Evolutionary conservation across 1,140 invertebrate genomes (phyloP).

Genomic region (Micrasema longulum): DNA sequence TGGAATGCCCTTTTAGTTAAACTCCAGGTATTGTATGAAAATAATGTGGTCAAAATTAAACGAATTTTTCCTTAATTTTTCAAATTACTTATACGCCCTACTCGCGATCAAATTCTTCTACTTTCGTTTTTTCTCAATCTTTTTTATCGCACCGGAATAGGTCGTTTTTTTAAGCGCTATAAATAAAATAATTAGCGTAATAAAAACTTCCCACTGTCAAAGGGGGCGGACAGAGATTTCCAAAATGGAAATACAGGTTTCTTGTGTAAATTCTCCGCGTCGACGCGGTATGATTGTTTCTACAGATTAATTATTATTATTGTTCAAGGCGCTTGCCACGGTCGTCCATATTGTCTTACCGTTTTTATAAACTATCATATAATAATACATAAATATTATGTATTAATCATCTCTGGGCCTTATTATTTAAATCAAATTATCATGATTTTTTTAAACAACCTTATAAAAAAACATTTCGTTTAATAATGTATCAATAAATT

Average conservation of each 20-base stretch:
- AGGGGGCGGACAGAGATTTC: background rate
- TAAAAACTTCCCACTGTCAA: background rate
- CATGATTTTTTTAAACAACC: too few species aligned
- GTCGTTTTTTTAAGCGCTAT: background rate
- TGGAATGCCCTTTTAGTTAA: too few species aligned
- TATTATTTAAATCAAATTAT: too few species aligned
- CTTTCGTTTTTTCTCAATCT: too few species aligned
- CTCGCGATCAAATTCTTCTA: too few species aligned
- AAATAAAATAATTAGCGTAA: conserved; percentile 9
- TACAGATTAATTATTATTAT: background rate
- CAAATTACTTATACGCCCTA: too few species aligned
- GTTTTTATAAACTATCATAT: background rate
- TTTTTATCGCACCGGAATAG: background rate
- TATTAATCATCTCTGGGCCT: too few species aligned
- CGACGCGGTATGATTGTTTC: background rate
- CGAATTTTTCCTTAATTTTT: too few species aligned
- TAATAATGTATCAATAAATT: too few species aligned
- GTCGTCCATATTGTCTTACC: conserved; percentile 1
- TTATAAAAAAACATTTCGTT: too few species aligned
- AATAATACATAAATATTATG: background rate
- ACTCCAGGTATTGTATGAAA: too few species aligned
- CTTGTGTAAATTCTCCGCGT: conserved; percentile 11
- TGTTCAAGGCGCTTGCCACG: conserved; percentile 25
- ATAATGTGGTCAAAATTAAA: too few species aligned
- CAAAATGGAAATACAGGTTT: conserved; percentile 29